These are phyloP conservation scores for Dipodomys ordii DNA, from an alignment of 2,113 vertebrate species.

Conservation along the genomic window DNA sequence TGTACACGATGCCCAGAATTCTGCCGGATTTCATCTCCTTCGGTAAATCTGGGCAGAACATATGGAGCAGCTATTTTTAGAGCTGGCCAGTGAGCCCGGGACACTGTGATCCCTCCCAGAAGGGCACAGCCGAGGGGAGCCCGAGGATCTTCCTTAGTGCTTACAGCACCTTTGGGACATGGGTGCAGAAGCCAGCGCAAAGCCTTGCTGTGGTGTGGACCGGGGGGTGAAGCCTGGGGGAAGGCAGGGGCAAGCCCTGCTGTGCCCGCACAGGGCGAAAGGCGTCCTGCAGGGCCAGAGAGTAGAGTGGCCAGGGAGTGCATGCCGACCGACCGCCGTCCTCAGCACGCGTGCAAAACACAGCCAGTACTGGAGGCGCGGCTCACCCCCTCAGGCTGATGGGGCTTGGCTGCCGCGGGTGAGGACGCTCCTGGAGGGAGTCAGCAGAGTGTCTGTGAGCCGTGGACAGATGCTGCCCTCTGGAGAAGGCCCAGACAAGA, in stretches of 20 bases:
- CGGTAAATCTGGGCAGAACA: conserved; percentile 47
- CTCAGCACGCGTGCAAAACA: too few relatives aligned
- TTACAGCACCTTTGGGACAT: conserved; percentile 21
- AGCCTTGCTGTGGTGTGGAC: background rate
- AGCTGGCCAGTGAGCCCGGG: background rate
- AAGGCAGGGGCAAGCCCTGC: background rate
- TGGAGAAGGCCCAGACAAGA: too few relatives aligned
- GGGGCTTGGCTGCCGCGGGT: too few relatives aligned
- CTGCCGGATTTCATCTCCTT: background rate
- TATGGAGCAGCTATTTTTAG: conserved; percentile 23
- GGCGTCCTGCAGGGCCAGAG: background rate
- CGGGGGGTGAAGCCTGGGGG: background rate
- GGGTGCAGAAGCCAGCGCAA: background rate
- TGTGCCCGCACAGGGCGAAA: background rate
- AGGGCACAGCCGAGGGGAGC: background rate
- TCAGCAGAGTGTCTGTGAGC: too few relatives aligned
- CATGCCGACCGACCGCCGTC: too few relatives aligned
- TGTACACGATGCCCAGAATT: background rate
- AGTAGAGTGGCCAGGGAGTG: background rate
- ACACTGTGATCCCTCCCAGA: background rate
- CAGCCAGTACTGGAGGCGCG: too few relatives aligned
- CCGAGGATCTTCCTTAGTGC: background rate
- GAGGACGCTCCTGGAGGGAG: too few relatives aligned
- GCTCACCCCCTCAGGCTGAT: too few relatives aligned
- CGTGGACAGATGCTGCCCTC: too few relatives aligned